Conservation (phyloP, 2,113 vertebrate genomes). For the Tympanuchus pallidicinctus region DNA sequence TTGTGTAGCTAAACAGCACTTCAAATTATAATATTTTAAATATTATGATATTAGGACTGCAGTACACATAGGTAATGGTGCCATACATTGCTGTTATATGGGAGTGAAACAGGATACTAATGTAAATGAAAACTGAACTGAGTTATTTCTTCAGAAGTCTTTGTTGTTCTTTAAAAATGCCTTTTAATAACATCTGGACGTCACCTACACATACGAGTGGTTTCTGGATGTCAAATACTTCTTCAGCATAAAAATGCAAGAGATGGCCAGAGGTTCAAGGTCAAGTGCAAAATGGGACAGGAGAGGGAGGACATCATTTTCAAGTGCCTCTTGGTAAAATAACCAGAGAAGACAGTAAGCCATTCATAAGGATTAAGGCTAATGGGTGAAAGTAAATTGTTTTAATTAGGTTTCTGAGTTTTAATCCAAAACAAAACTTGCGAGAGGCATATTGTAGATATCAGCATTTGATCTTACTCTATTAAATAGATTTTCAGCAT, state of each 20-base stretch:
- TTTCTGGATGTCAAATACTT: slow-evolving; percentile 4
- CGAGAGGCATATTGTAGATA: slow-evolving; percentile 53
- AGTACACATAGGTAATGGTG: background rate
- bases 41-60: background rate
- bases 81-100: background rate
- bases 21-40: background rate
- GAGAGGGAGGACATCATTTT: slow-evolving; percentile 69
- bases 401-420: slow-evolving; percentile 77
- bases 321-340: slow-evolving; percentile 72
- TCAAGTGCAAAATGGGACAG: slow-evolving; percentile 69
- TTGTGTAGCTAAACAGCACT: background rate
- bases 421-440: slow-evolving; percentile 73
- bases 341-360: slow-evolving; percentile 69
- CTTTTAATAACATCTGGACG: background rate
- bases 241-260: slow-evolving; percentile 51
- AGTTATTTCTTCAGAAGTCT: background rate
- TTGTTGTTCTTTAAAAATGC: background rate
- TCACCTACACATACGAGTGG: background rate
- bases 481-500: slow-evolving; percentile 60
- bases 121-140: background rate
- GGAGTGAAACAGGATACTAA: background rate
- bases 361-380: slow-evolving; percentile 73
- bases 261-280: slow-evolving; percentile 66
- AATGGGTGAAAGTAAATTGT: slow-evolving; percentile 73
- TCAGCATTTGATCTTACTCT: slow-evolving; percentile 46